Conservation (phyloP, 1,140 invertebrate genomes). For the Prorops nasuta region DNA sequence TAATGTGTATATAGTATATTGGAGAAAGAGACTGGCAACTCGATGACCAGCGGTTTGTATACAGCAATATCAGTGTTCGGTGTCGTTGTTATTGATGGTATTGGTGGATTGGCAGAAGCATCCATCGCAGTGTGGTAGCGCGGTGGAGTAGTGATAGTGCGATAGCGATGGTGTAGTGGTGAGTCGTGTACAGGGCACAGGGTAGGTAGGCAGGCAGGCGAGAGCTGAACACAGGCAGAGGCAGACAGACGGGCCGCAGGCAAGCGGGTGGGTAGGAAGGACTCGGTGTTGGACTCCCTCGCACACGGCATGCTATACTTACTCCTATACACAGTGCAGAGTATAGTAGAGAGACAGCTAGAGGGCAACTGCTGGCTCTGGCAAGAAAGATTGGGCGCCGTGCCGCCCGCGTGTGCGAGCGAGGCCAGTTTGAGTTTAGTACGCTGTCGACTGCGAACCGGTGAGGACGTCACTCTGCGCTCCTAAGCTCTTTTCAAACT, state of each 20-base stretch:
- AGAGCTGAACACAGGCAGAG: conserved; percentile 9
- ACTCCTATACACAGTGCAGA: no score
- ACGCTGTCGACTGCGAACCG: conserved; percentile 25
- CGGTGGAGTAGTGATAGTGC: conserved; percentile 8
- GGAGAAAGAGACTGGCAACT: no score
- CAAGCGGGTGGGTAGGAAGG: conserved; percentile 14
- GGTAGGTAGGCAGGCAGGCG: conserved; percentile 3
- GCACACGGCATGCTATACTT: conserved; percentile 18
- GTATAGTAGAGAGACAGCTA: no score
- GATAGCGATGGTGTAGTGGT: conserved; percentile 10
- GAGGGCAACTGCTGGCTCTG: no score
- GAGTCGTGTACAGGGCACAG: not conserved
- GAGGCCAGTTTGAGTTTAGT: conserved; percentile 36
- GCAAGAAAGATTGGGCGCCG: no score
- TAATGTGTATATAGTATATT: no score
- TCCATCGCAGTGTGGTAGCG: not conserved
- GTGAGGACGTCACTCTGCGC: conserved; percentile 15
- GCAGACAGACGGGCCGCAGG: conserved; percentile 12
- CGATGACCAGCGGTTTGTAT: no score
- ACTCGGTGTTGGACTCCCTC: conserved; percentile 27
- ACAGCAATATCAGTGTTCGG: not conserved
- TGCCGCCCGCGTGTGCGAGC: no score
- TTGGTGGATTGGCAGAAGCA: not conserved
- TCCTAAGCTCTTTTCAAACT: no score
- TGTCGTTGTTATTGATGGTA: not conserved